phyloP scores from a whole-genome alignment of 2,888 invertebrate species.

The Troides oblongomaculatus region DNA sequence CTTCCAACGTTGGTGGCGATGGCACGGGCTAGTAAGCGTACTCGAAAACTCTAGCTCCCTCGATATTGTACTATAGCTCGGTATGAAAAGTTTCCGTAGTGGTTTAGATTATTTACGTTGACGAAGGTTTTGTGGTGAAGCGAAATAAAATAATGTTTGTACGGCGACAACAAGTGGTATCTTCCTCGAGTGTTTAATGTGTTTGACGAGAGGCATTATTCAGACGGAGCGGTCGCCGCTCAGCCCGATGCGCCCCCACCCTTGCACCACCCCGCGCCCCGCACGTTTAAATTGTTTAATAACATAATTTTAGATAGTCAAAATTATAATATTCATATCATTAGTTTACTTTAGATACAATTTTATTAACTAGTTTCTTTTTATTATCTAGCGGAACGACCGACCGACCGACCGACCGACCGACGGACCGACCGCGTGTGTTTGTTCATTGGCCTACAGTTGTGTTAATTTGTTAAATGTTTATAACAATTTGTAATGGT shows the following conservation, averaged over 20 bases:
- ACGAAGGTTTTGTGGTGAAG: slow-evolving; percentile 44
- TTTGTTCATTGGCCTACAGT: slow-evolving; percentile 60
- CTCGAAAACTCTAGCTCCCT: slow-evolving; percentile 62
- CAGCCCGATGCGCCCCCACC: slow-evolving; percentile 35
- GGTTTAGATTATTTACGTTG: slow-evolving; percentile 65
- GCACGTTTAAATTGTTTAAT: slow-evolving; percentile 51
- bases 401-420: slow-evolving; percentile 55
- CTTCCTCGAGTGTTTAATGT: slow-evolving; percentile 54
- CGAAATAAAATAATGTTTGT: slow-evolving; percentile 39
- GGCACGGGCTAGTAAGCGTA: slow-evolving; percentile 55
- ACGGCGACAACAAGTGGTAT: slow-evolving; percentile 54
- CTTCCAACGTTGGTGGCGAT: slow-evolving; percentile 42
- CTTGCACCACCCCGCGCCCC: slow-evolving; percentile 45
- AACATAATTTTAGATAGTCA: slow-evolving; percentile 69
- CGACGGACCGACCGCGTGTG: slow-evolving; percentile 52
- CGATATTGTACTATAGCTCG: slow-evolving; percentile 70
- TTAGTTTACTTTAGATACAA: slow-evolving; percentile 76
- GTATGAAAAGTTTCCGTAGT: slow-evolving; percentile 64
- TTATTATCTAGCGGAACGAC: slow-evolving; percentile 55
- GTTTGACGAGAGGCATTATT: slow-evolving; percentile 50
- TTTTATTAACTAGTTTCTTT: slow-evolving; percentile 59
- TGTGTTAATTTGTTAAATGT: slow-evolving; percentile 56
- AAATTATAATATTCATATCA: slow-evolving; percentile 79
- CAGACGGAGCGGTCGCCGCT: slow-evolving; percentile 38
- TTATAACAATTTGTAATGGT: slow-evolving; percentile 40